Evolutionary conservation across 2,888 invertebrate species (phyloP), one percentile per base, ranked within the genome.

Genomic region (Aporophyla nigra): DNA sequence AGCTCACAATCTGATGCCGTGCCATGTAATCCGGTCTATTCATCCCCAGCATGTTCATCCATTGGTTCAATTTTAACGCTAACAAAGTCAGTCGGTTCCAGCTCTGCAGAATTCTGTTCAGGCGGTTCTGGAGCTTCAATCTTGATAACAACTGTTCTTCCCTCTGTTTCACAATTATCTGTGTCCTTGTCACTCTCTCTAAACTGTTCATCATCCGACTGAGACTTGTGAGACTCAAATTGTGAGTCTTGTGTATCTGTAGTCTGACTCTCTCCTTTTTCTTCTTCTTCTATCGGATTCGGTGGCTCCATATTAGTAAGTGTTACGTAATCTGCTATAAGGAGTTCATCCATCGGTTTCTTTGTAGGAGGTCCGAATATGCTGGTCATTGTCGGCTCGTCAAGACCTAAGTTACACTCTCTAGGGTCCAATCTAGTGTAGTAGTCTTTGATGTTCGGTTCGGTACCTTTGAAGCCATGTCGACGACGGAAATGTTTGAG

Each of bases 81-180:
- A 1, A 96, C 96, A 90, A 96, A 96, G 77, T 96, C 95, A 0
- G 96, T 95, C 0, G 96, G 96, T 80, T 96, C 95, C 76, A 95
- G 77, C 43, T 93, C 94, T 5, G 2, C 24, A 16, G 56, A 33
- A 16, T 14, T 46, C 1, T 87, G 78, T 10, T 91, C 90, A 5
- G 79, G 81, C 7, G 88, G 79, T 6, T 86, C 87, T 56, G 80
- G 75, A 16, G 75, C 70, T 62, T 90, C 89, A 49, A 82, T 56
- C 76, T 88, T 88, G 14, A 88, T 83, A 9, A 71, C 63, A 33
- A 86, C 49, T n/a, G 71, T 61, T 9, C 16, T 74, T 1, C 66
- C n/a, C 51, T 74, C 53, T 83, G 33, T 76, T 69, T 49, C 85
- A 84, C 82, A 82, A 19, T 78, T 77, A 19, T 77, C 86, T 7